Base-by-base conservation (phyloP, 2,797 vertebrate species). In the Hoplostethus mediterraneus region DNA sequence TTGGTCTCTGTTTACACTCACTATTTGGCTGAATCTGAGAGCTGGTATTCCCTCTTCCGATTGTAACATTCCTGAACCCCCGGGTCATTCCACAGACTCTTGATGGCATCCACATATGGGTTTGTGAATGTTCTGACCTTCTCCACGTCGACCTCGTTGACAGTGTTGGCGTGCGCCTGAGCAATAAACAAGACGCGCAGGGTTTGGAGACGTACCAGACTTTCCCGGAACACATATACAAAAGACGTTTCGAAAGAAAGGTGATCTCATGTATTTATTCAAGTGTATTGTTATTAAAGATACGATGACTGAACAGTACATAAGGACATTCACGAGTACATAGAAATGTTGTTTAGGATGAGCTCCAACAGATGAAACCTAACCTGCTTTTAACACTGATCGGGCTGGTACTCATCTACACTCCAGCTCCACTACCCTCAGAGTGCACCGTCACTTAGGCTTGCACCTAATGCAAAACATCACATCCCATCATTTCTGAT, bases 21-120 rank as follows among this genome's bases (percentile, higher is more conserved):
- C 98, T 99, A 99, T 95, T 98, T 99, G 91, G 97, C 94, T 6
- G 98, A 99, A 92, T 99, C 98, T 6, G 98, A 99, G 77, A 99
- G 94, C 55, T 99, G 97, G 93, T 97, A 99, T 82, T 99, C 97
- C 87, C 97, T 96, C 93, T 96, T 95, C 88, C 97, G 95, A 52
- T 93, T 94, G 21, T 98, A 98, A 85, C 97, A 97, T 84, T 98
- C 96, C 90, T 97, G 96, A 83, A 99, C 97, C 79, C 97, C 97
- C 40, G 96, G 95, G 71, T 99, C 98, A 60, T 94, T 96, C 98
- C 97, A 99, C 92, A 99, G 94, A 89, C 95, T 96, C 92, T 94
- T 96, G 94, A 99, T 96, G 92, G 97, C 98, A 57, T 98, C 97
- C 89, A 95, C 95, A 0, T 96, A 95, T 0, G 95, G 95, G 58